Evolutionary conservation across 2,888 invertebrate species (phyloP), one percentile per base, ranked within the genome.

Genomic region (Anodontia alba): DNA sequence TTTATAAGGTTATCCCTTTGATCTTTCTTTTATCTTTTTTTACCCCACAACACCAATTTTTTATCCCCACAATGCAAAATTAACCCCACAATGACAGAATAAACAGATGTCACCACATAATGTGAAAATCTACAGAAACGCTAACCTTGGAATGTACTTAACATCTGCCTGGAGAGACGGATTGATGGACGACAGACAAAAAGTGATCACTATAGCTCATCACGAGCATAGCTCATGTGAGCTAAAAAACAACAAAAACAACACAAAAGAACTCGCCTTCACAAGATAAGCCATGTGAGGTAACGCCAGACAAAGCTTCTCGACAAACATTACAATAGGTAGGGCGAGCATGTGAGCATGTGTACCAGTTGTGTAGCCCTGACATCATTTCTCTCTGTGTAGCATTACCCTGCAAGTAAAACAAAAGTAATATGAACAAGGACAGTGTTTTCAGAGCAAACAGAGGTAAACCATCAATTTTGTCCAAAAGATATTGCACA

Each of bases 291-390:
- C 99, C 99, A 94, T 98, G 98, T 86, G 98, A 98, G 0, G 98
- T 98, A 57, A 99, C 98, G 70, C 98, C 98, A 73, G 96, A 96
- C 66, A 99, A 96, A 26, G 98, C 97, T 93, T 99, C 99, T 80
- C 98, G 96, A 94, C 99, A 99, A 57, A 99, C 98, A 95, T 99
- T 99, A 95, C 99, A 99, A 95, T 98, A 99, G 0, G 98, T 98
- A 62, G 99, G 99, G 73, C 98, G 96, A 0, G 98, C 98, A 95
- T 98, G 98, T 0, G 97, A 98, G 26, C 98, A 98, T 12, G 98
- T 97, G 93, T 98, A 98, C 97, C 97, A 97, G 90, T 94, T 94
- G 90, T 94, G 95, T 76, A 93, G 93, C 38, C 94, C 94, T 0
- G 93, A 93, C 92, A 93, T 92, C 91, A 93, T 92, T 84, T 93